Percentiles rank a stretch among this genome's conserved stretches.
These are phyloP conservation scores for Nanorana parkeri DNA, from an alignment of 2,113 vertebrate species.

Conservation along the genomic window DNA sequence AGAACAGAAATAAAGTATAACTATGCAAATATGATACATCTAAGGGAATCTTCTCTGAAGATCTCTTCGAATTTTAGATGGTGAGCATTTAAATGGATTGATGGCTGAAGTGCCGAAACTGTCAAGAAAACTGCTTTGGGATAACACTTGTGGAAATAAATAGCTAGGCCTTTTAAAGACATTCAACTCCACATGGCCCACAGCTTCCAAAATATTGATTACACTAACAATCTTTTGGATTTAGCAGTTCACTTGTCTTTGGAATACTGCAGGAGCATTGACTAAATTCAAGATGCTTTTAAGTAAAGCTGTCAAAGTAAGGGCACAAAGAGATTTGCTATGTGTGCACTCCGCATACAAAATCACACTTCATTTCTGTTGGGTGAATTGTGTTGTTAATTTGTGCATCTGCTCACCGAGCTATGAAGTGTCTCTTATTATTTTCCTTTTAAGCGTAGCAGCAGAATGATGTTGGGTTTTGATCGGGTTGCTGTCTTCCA, in stretches of 20 bases:
- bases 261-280: slow-evolving; percentile 51
- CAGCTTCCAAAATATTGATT: slow-evolving; percentile 59
- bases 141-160: slow-evolving; percentile 60
- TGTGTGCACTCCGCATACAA: slow-evolving; percentile 26
- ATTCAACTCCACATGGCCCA: slow-evolving; percentile 59
- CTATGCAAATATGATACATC: slow-evolving; percentile 55
- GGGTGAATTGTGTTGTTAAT: slow-evolving; percentile 9
- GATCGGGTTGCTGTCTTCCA: not conserved
- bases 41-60: slow-evolving; percentile 61
- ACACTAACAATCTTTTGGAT: slow-evolving; percentile 19
- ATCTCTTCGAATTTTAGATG: slow-evolving; percentile 61
- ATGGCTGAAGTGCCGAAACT: slow-evolving; percentile 60
- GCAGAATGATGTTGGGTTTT: not conserved
- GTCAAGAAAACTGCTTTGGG: slow-evolving; percentile 63
- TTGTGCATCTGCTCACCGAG: slow-evolving; percentile 23
- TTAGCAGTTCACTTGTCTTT: slow-evolving; percentile 60
- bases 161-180: slow-evolving; percentile 58
- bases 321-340: slow-evolving; percentile 57
- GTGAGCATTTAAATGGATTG: slow-evolving; percentile 64
- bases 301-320: slow-evolving; percentile 59
- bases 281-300: slow-evolving; percentile 59
- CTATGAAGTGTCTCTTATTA: slow-evolving; percentile 24
- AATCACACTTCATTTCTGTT: not conserved
- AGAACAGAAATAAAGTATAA: slow-evolving; percentile 59
- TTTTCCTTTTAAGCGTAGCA: not conserved